These are phyloP conservation scores for Falco novaeseelandiae DNA, from an alignment of 2,797 vertebrate genomes.

Conservation along the genomic window DNA sequence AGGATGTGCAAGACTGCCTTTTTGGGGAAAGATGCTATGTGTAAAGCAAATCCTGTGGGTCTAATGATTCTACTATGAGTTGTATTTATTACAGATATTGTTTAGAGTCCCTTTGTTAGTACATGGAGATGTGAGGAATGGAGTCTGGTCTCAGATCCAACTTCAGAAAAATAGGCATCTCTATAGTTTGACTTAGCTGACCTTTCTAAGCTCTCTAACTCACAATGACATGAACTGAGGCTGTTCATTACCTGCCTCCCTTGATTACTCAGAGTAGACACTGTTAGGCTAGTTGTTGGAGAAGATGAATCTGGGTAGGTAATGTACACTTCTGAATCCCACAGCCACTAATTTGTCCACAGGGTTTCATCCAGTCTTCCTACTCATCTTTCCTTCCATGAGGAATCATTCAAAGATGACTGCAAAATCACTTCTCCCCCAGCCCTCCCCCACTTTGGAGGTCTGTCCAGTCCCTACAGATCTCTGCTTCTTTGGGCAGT, in stretches of 20 bases:
- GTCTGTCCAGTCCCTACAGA: neutral
- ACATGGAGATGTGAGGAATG: fast-evolving
- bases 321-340: neutral
- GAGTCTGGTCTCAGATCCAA: neutral
- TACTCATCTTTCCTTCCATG: neutral
- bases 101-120: neutral
- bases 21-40: neutral
- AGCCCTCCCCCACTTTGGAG: neutral
- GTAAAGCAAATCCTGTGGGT: neutral
- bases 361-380: neutral
- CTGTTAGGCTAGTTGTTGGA: neutral
- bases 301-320: neutral
- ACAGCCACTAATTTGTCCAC: neutral
- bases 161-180: neutral
- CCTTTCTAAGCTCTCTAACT: neutral
- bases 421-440: neutral
- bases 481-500: neutral
- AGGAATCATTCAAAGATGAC: neutral
- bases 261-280: neutral
- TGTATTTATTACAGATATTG: neutral
- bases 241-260: neutral
- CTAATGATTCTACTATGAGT: neutral
- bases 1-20: neutral
- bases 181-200: neutral
- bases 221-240: neutral